Evolutionary conservation across 1,140 invertebrate genomes (phyloP), one percentile per base, ranked within the genome.

Genomic region (Teleogryllus occipitalis): DNA sequence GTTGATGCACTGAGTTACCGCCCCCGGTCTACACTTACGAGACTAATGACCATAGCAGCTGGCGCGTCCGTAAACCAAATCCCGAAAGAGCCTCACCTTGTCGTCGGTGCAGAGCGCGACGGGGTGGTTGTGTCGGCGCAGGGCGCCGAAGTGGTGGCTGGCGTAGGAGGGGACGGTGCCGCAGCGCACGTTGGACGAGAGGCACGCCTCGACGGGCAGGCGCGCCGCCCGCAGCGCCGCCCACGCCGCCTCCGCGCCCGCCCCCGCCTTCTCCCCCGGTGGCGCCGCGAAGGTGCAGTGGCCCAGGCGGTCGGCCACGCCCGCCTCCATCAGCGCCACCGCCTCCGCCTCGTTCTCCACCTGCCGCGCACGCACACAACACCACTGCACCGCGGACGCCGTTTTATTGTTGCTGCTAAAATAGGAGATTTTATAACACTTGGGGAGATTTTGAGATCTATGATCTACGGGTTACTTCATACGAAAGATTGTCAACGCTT

Each of bases 121-220:
- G 54, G 54, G 54, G 18, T 65, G 54, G 10, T 18, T 18, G 54
- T 65, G 54, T 0, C 10, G 10, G 54, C 54, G 54, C 7, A 65
- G 54, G 18, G 54, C 54, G 18, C 54, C 54, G 54, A 65, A 65
- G 54, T 65, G 54, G 54, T 65, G 54, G 10, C 10, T 14, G 10
- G 54, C 54, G 54, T 14, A 65, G 10, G 54, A 65, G 54, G 54
- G 10, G 54, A 65, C 54, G 18, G 54, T 65, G 54, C 54, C 54
- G 54, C 54, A 65, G 54, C 54, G 54, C 54, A 65, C 54, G 54
- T 65, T 65, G 54, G 54, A 65, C 54, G 54, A 65, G 54, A 65
- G 54, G 54, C 54, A 65, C 54, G 54, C 54, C 54, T 65, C 54
- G 10, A 65, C 54, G 10, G 54, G 54, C 54, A 65, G 10, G 54